phyloP scores from a whole-genome alignment of 2,888 invertebrate species.

The Tigriopus californicus region DNA sequence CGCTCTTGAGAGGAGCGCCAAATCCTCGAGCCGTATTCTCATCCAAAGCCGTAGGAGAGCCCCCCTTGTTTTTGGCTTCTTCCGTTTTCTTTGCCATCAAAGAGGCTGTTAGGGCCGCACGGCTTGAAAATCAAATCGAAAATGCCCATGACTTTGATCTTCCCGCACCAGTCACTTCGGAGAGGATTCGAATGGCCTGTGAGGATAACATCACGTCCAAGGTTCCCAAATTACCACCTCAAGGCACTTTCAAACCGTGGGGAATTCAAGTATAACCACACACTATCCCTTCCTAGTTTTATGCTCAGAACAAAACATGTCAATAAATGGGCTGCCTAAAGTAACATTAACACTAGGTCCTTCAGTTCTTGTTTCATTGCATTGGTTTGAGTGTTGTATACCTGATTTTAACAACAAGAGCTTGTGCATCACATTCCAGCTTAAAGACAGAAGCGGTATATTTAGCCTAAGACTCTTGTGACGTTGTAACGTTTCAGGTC shows the following conservation, averaged over 20 bases:
- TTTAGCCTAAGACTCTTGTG: too few species aligned
- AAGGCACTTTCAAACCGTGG: constrained; percentile 7
- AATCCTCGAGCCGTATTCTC: constrained; percentile 84
- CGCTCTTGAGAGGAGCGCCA: constrained; percentile 67
- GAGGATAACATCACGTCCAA: constrained; percentile 38
- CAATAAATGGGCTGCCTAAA: too few species aligned
- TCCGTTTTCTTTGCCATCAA: constrained; percentile 75
- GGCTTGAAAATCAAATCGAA: constrained; percentile 43
- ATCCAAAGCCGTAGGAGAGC: constrained; percentile 92
- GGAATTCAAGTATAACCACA: constrained; percentile 7
- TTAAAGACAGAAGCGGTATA: too few species aligned
- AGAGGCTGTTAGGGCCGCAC: constrained; percentile 59
- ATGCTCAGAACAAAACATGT: too few species aligned
- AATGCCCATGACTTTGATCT: constrained; percentile 38
- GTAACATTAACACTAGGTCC: too few species aligned
- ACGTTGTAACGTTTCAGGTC: too few species aligned
- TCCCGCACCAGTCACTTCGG: constrained; percentile 70
- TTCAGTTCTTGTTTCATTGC: too few species aligned
- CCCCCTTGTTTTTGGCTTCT: constrained; percentile 74
- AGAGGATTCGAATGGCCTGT: constrained; percentile 73
- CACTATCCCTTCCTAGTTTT: neutral
- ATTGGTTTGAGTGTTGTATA: too few species aligned
- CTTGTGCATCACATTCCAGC: too few species aligned
- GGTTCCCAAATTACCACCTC: constrained; percentile 2
- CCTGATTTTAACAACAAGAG: too few species aligned